These are phyloP conservation scores for Erebia palarica DNA, from an alignment of 2,888 invertebrate genomes.

Conservation along the genomic window DNA sequence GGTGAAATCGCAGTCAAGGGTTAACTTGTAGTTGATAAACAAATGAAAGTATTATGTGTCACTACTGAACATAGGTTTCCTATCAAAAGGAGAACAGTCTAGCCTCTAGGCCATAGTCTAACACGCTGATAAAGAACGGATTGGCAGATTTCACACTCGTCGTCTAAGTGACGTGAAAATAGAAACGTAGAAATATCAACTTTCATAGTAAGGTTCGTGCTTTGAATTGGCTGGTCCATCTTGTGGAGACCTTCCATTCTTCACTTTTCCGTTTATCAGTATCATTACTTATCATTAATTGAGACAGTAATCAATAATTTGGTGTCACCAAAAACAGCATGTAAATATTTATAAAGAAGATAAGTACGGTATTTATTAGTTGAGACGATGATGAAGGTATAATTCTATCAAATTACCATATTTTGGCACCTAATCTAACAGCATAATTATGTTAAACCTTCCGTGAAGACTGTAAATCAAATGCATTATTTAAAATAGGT, in stretches of 20 bases:
- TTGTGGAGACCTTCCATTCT: not conserved
- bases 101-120: no score
- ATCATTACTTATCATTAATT: slow-evolving; percentile 13
- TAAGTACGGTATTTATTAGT: slow-evolving; percentile 1
- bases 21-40: no score
- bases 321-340: slow-evolving; percentile 2
- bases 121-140: no score
- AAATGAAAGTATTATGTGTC: no score
- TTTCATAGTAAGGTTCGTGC: not conserved
- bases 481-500: slow-evolving; percentile 13
- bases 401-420: slow-evolving; percentile 22
- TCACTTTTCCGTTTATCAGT: not conserved
- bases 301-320: not conserved
- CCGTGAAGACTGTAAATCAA: slow-evolving; percentile 1
- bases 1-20: no score
- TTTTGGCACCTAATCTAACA: slow-evolving; percentile 23
- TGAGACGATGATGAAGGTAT: slow-evolving; percentile 21
- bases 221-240: not conserved
- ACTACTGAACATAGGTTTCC: no score
- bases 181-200: no score
- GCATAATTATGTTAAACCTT: slow-evolving; percentile 23
- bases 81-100: no score
- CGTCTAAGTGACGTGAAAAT: no score
- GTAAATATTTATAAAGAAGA: slow-evolving; percentile 13
- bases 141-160: no score